Percentiles rank a stretch among this genome's conserved stretches.
These are phyloP conservation scores for Melospiza melodia DNA, from an alignment of 2,113 vertebrate species.

Conservation along the genomic window DNA sequence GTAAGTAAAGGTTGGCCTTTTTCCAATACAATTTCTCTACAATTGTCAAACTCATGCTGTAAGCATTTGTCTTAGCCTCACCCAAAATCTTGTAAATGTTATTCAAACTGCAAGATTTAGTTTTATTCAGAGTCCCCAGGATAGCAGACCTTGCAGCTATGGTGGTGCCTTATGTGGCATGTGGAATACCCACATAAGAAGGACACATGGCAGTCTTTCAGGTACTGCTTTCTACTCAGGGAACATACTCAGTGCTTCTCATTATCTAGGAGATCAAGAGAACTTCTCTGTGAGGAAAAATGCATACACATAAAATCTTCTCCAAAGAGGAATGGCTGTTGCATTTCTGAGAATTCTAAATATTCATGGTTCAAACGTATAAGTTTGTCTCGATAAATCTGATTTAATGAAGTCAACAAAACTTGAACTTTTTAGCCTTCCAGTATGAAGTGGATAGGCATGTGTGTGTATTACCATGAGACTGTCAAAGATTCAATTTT, in stretches of 20 bases:
- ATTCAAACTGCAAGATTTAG: neutral
- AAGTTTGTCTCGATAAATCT: neutral
- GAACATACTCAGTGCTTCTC: neutral
- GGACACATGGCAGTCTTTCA: neutral
- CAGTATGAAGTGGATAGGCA: neutral
- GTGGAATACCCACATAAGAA: neutral
- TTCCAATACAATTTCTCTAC: neutral
- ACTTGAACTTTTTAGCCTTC: neutral
- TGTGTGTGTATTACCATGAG: neutral
- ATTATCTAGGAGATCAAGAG: neutral
- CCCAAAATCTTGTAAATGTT: neutral
- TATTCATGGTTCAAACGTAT: neutral
- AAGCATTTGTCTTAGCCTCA: neutral
- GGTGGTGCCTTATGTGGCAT: neutral
- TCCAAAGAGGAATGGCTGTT: neutral
- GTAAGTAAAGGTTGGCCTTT: neutral
- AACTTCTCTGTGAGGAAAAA: neutral
- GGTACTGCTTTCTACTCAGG: neutral
- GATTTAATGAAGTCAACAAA: neutral
- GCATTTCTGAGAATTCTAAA: neutral
- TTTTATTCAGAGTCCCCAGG: neutral
- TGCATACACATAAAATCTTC: neutral
- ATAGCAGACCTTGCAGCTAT: neutral
- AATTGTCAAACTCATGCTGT: neutral
- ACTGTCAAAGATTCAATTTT: neutral